Percentiles rank a stretch among this genome's conserved stretches.
Evolutionary conservation across 2,888 invertebrate species (phyloP).

Genomic region (Autographa gamma): DNA sequence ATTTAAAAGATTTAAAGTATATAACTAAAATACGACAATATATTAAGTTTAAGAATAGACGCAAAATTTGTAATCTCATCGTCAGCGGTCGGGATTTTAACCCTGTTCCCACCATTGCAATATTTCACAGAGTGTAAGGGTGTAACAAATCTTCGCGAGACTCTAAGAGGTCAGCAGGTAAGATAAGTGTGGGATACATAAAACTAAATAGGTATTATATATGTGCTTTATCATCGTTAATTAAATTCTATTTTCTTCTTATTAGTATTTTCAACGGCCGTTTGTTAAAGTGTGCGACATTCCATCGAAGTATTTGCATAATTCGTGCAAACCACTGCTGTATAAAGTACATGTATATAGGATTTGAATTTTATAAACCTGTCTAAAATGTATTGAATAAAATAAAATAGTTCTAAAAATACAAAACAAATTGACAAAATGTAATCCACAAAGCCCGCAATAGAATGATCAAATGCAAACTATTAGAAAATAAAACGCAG

Average conservation of each 20-base stretch:
- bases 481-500: background rate
- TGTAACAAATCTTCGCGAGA: constrained; percentile 52
- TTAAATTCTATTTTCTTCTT: constrained; percentile 23
- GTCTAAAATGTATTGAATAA: background rate
- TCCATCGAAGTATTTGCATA: background rate
- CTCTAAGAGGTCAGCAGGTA: constrained; percentile 52
- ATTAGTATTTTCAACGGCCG: background rate
- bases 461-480: background rate
- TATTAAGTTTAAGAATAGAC: background rate
- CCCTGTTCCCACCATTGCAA: constrained; percentile 44
- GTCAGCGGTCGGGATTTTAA: constrained; percentile 40
- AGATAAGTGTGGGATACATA: constrained; percentile 48
- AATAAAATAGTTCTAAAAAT: background rate
- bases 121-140: constrained; percentile 49
- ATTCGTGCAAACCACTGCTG: background rate
- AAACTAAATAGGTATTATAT: constrained; percentile 38
- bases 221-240: constrained; percentile 45
- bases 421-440: background rate
- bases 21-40: constrained; percentile 1
- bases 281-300: background rate
- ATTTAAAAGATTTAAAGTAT: background rate
- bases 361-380: background rate
- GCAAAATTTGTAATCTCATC: constrained; percentile 46
- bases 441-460: background rate
- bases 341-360: background rate